Conservation (phyloP, 2,113 vertebrate genomes). For the Martes martes region DNA sequence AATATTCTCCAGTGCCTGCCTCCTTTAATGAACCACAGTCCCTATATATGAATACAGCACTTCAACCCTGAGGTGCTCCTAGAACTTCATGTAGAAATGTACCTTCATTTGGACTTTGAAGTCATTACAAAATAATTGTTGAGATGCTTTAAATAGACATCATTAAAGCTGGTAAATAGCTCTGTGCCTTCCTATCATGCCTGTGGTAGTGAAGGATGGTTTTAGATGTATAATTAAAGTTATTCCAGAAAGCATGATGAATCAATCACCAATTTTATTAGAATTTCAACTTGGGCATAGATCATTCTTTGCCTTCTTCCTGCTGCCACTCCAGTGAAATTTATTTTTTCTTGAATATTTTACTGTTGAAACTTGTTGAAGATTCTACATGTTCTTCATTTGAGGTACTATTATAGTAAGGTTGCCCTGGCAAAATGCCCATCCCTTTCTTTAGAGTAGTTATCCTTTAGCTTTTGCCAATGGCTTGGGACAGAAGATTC, state of each 20-base stretch:
- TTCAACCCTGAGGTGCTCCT: background rate
- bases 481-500: background rate
- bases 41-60: background rate
- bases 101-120: conserved; percentile 43
- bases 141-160: conserved; percentile 39
- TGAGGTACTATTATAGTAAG: background rate
- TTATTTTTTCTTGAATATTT: background rate
- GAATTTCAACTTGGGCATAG: conserved; percentile 20
- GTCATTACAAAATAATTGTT: conserved; percentile 34
- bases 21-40: background rate
- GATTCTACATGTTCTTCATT: background rate
- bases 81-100: background rate
- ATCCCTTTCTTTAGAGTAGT: background rate
- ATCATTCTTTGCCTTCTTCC: background rate
- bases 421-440: background rate
- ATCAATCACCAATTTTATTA: conserved; percentile 39
- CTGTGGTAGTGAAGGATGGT: background rate
- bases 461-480: background rate
- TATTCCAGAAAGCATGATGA: conserved; percentile 40
- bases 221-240: conserved; percentile 51
- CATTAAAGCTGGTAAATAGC: background rate
- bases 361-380: background rate
- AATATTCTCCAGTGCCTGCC: background rate
- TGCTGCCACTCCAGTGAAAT: background rate
- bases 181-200: conserved; percentile 5